Evolutionary conservation across 2,888 invertebrate species (phyloP).

Genomic region (Eilema depressum): DNA sequence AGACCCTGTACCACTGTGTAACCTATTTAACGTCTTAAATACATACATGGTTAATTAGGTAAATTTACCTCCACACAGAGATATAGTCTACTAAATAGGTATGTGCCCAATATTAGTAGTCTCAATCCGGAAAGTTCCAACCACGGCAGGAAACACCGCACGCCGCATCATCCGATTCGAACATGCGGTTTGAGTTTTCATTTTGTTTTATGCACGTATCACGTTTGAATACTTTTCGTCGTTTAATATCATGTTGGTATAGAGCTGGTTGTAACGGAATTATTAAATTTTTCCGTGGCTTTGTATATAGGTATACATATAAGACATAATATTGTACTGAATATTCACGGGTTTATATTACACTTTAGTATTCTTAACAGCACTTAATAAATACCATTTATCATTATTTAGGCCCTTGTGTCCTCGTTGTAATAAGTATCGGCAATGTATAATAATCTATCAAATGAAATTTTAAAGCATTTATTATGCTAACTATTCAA

Average conservation of each 20-base stretch:
- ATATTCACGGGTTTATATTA: neutral
- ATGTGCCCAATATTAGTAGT: neutral
- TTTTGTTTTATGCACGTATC: neutral
- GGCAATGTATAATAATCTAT: no score
- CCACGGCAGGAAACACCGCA: neutral
- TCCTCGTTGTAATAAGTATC: no score
- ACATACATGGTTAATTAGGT: no score
- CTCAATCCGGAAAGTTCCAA: neutral
- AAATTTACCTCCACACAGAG: neutral
- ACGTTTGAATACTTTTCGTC: neutral
- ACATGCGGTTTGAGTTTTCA: neutral
- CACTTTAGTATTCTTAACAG: no score
- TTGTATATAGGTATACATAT: no score
- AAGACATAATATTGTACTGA: no score
- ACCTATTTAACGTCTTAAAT: no score
- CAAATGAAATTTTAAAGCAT: no score
- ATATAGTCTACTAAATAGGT: neutral
- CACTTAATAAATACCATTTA: no score
- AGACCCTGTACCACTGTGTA: no score
- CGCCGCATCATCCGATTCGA: neutral
- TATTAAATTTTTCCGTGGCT: neutral
- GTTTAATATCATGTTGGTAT: neutral
- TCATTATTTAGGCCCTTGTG: no score
- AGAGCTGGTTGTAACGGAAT: neutral
- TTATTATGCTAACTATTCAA: no score